Evolutionary conservation across 2,888 invertebrate genomes (phyloP).

Genomic region (Pseudolycoriella hygida): DNA sequence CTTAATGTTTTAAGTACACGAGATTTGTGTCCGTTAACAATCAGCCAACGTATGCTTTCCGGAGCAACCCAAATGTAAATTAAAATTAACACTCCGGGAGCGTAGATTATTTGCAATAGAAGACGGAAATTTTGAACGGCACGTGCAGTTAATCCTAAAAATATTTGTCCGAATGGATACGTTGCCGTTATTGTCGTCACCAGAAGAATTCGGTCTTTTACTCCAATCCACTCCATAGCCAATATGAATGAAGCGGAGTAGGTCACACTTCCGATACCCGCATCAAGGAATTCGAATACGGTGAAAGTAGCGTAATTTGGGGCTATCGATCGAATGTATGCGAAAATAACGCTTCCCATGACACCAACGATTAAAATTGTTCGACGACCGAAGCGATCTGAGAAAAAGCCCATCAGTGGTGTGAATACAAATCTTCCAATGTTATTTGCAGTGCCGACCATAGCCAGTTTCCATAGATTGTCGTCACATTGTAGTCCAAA

Average conservation of each 20-base stretch:
- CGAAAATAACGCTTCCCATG: constrained; percentile 32
- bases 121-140: constrained; percentile 42
- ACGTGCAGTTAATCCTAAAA: constrained; percentile 43
- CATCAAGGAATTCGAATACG: constrained; percentile 45
- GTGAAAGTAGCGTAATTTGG: constrained; percentile 45
- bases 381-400: constrained; percentile 41
- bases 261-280: constrained; percentile 44
- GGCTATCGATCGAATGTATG: constrained; percentile 42
- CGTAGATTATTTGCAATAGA: constrained; percentile 38
- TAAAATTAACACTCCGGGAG: constrained; percentile 43
- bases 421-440: constrained; percentile 44
- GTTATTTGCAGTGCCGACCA: constrained; percentile 48
- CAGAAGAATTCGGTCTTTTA: constrained; percentile 44
- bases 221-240: constrained; percentile 56
- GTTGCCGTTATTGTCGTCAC: constrained; percentile 46
- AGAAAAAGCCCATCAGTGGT: constrained; percentile 42
- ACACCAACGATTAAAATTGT: constrained; percentile 30
- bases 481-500: constrained; percentile 42
- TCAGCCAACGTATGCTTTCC: constrained; percentile 51
- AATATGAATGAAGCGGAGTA: constrained; percentile 50
- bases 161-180: constrained; percentile 43
- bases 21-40: constrained; percentile 32
- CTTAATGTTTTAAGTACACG: neutral
- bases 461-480: constrained; percentile 36
- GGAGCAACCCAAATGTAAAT: constrained; percentile 42